Evolutionary conservation across 2,888 invertebrate species (phyloP), one percentile per base, ranked within the genome.

Genomic region (Uropetala carovei): DNA sequence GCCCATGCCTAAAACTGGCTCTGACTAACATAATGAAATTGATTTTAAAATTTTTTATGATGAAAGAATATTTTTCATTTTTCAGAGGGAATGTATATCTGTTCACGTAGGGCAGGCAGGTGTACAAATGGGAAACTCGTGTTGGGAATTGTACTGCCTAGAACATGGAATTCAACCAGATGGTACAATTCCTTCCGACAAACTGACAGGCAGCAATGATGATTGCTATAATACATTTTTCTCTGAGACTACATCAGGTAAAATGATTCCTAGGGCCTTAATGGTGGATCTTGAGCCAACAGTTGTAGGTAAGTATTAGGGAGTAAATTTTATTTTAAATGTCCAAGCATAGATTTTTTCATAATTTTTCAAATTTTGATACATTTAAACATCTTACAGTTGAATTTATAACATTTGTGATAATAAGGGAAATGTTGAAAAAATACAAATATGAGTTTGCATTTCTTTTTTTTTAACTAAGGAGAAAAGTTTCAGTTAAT

Each of bases 61-160:
- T 75, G 75, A 10, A 75, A 75, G 27, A 13, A 2, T 27, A 27
- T 75, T 13, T 27, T 60, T 82, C 92, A 59, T 89, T 83, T 93
- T 94, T 64, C 93, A 95, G 95, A 94, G 96, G 95, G 97, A 98
- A 96, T 96, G 97, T 93, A 96, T 98, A 93, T 97, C 97, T 93
- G 96, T 98, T 93, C 98, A 98, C 94, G 96, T 98, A 92, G 98
- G 98, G 27, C 98, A 98, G 95, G 97, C 98, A 89, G 98, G 98
- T 89, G 97, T 97, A 3, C 98, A 98, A 95, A 96, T 97, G 93
- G 97, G 97, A 58, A 97, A 96, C 94, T 97, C 97, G 18, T 97
- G 97, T 94, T 98, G 98, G 98, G 97, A 98, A 94, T 95, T 98
- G 18, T 97, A 97, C 94, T 97, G 97, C 93, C 95, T 97, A 91